Conservation (phyloP, 2,113 vertebrate species). For the Podocnemis expansa region DNA sequence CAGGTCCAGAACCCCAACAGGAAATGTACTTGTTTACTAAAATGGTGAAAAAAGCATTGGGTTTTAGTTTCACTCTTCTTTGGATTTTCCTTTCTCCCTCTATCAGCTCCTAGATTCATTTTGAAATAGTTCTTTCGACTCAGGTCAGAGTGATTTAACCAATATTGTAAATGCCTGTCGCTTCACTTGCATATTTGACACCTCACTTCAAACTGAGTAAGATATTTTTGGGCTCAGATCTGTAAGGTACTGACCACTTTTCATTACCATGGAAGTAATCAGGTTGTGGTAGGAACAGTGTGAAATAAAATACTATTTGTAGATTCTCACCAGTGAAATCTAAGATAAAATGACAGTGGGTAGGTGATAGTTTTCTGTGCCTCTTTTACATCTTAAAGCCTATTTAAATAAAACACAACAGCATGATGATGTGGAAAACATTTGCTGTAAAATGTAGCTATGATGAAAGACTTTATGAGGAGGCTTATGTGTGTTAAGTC, state of each 20-base stretch:
- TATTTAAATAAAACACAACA: neutral
- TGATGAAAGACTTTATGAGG: neutral
- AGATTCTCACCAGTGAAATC: neutral
- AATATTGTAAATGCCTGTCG: neutral
- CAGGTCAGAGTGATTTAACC: neutral
- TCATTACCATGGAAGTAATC: neutral
- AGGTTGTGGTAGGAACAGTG: neutral
- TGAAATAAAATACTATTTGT: neutral
- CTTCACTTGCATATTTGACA: neutral
- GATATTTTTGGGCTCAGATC: neutral
- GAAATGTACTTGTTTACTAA: neutral
- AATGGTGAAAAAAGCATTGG: neutral
- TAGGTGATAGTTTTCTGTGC: neutral
- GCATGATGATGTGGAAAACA: neutral
- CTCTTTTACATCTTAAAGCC: too few species aligned
- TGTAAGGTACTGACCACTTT: neutral
- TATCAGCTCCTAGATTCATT: neutral
- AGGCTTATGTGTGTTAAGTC: neutral
- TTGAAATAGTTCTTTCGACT: conserved; percentile 1
- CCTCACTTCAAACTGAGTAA: neutral
- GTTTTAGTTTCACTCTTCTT: neutral
- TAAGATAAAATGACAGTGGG: neutral
- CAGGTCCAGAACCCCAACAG: neutral
- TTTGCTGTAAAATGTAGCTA: neutral
- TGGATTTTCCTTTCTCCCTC: neutral